phyloP scores from a whole-genome alignment of 2,113 vertebrate genomes.

The Tragelaphus scriptus region DNA sequence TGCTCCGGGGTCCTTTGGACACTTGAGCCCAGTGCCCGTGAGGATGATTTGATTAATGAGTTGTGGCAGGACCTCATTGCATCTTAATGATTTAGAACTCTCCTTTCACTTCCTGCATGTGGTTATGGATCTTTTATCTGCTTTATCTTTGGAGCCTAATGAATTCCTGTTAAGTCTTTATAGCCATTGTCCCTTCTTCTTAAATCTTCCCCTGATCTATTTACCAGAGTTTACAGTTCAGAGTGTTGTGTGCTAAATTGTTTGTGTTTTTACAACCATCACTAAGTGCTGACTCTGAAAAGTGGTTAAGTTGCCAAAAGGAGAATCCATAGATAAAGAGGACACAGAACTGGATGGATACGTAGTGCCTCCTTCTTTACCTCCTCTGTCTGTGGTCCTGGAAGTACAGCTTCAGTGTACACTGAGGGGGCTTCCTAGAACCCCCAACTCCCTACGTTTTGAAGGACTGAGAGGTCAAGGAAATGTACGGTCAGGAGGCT shows the following conservation, averaged over 20 bases:
- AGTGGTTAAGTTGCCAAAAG: neutral
- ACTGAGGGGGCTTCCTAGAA: neutral
- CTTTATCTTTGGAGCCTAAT: slow-evolving; percentile 75
- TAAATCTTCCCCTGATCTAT: slow-evolving; percentile 78
- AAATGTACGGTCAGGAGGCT: neutral
- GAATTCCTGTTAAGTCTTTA: slow-evolving; percentile 77
- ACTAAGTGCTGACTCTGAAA: slow-evolving; percentile 50
- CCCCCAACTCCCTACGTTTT: neutral
- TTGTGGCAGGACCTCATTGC: slow-evolving; percentile 41
- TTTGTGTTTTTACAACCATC: slow-evolving; percentile 64
- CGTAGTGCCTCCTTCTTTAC: neutral
- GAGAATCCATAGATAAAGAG: neutral
- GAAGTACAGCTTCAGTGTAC: neutral
- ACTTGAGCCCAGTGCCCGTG: neutral
- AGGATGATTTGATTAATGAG: slow-evolving; percentile 21
- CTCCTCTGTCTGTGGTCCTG: neutral
- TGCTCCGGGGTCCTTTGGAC: slow-evolving; percentile 1
- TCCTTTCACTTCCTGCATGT: slow-evolving; percentile 51
- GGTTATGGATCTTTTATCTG: slow-evolving; percentile 62
- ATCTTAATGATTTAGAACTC: slow-evolving; percentile 69
- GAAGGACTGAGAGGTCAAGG: neutral
- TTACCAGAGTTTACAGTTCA: slow-evolving; percentile 74
- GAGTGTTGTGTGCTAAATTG: slow-evolving; percentile 64
- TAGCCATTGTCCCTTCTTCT: slow-evolving; percentile 69
- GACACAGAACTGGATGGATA: neutral